These are phyloP conservation scores for Potorous gilbertii DNA, from an alignment of 2,797 vertebrate species.

Conservation along the genomic window DNA sequence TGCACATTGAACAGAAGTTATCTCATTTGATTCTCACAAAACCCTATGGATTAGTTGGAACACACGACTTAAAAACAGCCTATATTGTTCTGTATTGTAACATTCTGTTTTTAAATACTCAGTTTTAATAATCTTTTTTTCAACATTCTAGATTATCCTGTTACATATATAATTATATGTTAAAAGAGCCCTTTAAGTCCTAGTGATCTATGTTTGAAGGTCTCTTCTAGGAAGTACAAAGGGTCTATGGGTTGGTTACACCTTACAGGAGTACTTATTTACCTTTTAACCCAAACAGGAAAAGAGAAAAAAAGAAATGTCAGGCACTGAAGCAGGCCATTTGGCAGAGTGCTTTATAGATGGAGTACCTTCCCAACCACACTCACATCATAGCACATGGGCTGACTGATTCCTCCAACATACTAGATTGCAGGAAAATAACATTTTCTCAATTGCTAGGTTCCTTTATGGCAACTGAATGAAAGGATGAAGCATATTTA, in stretches of 20 bases:
- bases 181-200: background rate
- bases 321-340: background rate
- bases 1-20: background rate
- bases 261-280: background rate
- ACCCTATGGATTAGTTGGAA: background rate
- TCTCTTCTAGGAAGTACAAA: background rate
- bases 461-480: background rate
- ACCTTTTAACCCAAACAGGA: background rate
- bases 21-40: background rate
- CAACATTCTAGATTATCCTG: background rate
- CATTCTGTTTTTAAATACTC: background rate
- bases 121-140: background rate
- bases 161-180: background rate
- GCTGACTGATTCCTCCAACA: background rate
- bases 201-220: background rate
- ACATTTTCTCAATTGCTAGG: background rate
- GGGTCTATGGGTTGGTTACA: background rate
- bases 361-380: background rate
- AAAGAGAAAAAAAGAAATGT: background rate
- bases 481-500: background rate
- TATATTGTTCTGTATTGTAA: background rate
- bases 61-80: background rate
- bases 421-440: background rate
- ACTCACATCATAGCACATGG: background rate
- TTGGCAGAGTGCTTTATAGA: background rate